phyloP scores from a whole-genome alignment of 64 coral and sea anemone species.

The Porites lutea region DNA sequence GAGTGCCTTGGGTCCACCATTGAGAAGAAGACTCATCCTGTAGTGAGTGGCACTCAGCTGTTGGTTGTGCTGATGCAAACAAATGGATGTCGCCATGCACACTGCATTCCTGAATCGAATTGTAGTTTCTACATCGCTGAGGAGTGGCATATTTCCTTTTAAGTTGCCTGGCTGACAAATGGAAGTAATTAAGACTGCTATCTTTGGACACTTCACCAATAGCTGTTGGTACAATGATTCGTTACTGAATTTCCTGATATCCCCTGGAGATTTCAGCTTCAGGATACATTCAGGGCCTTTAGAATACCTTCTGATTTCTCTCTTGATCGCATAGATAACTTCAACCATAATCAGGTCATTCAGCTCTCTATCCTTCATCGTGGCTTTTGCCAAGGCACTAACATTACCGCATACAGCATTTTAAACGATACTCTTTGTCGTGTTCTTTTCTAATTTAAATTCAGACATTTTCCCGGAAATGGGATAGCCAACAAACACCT shows the following conservation, averaged over 20 bases:
- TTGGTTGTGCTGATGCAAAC: conserved; percentile 30
- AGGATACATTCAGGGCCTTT: conserved; percentile 47
- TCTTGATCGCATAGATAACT: conserved; percentile 24
- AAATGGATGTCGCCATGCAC: conserved; percentile 20
- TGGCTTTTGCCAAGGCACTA: conserved; percentile 27
- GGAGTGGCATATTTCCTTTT: neutral
- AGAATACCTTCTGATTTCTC: conserved; percentile 33
- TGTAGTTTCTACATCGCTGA: neutral
- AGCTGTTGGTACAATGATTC: conserved; percentile 33
- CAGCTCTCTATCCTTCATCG: conserved; percentile 15
- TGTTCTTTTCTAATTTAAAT: neutral
- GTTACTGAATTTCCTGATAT: conserved; percentile 8
- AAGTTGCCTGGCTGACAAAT: conserved; percentile 40
- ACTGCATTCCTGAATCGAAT: neutral
- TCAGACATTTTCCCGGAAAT: conserved; percentile 20
- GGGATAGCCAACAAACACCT: conserved; percentile 51
- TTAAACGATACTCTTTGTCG: neutral
- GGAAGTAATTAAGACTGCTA: conserved; percentile 7
- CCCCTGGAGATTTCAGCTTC: conserved; percentile 13
- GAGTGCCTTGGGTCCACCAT: conserved; percentile 57
- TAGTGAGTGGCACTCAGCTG: conserved; percentile 47
- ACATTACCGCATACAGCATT: conserved; percentile 18
- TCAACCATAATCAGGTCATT: conserved; percentile 20
- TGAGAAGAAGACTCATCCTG: conserved; percentile 25
- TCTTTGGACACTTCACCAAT: conserved; percentile 37